Base-by-base conservation (phyloP, 2,888 invertebrate species). In the Drosophila seclusa region DNA sequence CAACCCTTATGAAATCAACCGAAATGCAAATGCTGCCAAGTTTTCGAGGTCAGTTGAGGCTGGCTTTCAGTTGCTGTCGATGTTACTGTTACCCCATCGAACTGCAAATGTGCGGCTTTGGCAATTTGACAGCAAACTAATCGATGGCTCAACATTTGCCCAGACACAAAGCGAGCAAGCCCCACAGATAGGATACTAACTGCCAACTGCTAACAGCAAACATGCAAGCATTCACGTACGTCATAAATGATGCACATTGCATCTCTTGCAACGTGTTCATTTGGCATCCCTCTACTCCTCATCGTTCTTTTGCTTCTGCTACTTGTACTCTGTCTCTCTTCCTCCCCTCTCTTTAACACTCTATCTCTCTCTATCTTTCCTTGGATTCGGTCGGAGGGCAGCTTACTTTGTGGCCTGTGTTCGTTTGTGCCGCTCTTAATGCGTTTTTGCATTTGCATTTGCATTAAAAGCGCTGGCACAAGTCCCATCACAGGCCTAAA, bases 181-280 rank as follows among this genome's bases (percentile, higher is more conserved):
- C 69, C 82, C 61, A 73, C 64, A 31, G 21, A 13, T 13, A 24
- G 45, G 18, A 63, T 24, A 45, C 40, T 52, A 66, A 53, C 67
- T 65, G 45, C 65, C 11, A 49, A 60, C 60, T 55, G 42, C 73
- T 13, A 55, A 18, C 49, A 36, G 27, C 53, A 45, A 45, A 45
- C 45, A 45, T 45, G 24, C 16, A 45, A 45, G 8, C 60, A 68
- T 55, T 65, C 73, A 63, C 68, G 69, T 76, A 70, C 64, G 76
- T 90, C 83, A 88, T 89, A 90, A 87, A 87, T 88, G 83, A 87
- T 85, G 78, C 88, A 89, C 78, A 85, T 73, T 85, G 83, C 68
- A 73, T 68, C 74, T 74, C 76, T 76, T 64, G 71, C 73, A 63
- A 69, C 76, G 74, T 69, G 21, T 45, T 21, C 45, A 68, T 65